Evolutionary conservation across 2,113 vertebrate genomes (phyloP).

Genomic region (Talpa occidentalis): DNA sequence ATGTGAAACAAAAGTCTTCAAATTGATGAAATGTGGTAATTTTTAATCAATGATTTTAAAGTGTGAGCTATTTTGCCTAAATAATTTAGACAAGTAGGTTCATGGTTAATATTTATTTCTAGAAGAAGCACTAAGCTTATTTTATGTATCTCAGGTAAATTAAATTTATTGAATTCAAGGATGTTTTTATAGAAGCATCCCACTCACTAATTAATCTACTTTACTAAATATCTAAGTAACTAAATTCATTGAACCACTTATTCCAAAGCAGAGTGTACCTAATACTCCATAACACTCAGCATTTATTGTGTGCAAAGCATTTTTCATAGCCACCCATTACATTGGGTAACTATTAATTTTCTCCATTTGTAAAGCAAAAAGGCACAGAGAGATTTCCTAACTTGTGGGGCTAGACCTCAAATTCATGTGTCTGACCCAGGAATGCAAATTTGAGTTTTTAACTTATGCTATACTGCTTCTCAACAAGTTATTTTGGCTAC

Average conservation of each 20-base stretch:
- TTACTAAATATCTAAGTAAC: not conserved
- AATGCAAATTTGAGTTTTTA: not conserved
- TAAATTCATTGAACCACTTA: not conserved
- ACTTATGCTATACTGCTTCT: not conserved
- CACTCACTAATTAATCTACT: not conserved
- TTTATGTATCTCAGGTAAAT: not conserved
- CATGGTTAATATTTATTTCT: not conserved
- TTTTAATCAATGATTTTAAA: not conserved
- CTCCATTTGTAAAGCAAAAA: not conserved
- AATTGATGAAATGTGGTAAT: not conserved
- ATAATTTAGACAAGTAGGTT: not conserved
- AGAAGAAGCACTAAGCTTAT: not conserved
- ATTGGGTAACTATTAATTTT: not conserved
- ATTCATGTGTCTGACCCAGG: not conserved
- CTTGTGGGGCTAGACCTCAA: not conserved
- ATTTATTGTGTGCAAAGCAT: not conserved
- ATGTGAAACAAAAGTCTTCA: not conserved
- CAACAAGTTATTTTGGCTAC: conserved; percentile 35
- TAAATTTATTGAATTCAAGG: conserved; percentile 9
- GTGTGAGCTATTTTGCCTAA: not conserved
- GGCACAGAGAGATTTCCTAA: not conserved
- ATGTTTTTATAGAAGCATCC: not conserved
- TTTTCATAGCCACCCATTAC: not conserved
- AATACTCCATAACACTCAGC: not conserved
- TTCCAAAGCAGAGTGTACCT: not conserved